Percentiles rank a stretch among this genome's conserved stretches.
phyloP scores from a whole-genome alignment of 2,888 invertebrate species.

The Drosophila mercatorum region DNA sequence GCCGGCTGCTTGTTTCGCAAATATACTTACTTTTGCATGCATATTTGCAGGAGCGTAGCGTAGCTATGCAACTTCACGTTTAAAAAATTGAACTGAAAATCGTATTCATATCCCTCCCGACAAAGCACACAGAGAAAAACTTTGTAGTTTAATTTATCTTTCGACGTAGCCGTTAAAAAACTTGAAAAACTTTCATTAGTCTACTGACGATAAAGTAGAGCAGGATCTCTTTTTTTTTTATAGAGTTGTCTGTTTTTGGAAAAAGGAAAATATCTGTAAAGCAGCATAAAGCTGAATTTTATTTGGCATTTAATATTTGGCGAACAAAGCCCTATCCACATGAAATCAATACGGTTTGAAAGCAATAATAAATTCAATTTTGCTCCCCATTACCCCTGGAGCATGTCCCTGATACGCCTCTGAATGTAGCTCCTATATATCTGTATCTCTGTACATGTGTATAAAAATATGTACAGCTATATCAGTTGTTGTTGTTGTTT shows the following conservation, averaged over 20 bases:
- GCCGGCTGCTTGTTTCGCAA: conserved; percentile 18
- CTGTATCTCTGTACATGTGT: conserved; percentile 22
- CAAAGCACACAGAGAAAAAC: background rate
- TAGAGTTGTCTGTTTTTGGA: background rate
- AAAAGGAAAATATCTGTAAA: conserved; percentile 1
- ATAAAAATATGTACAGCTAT: conserved; percentile 22
- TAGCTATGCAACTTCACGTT: conserved; percentile 8
- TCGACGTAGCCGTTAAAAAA: background rate
- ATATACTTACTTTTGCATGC: conserved; percentile 17
- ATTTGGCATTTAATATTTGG: conserved; percentile 18
- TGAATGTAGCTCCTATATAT: conserved; percentile 5
- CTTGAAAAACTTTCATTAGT: background rate
- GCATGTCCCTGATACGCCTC: conserved; percentile 19
- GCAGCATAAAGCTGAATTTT: background rate
- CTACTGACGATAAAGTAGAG: background rate
- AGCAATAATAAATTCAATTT: conserved; percentile 23
- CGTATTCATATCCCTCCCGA: background rate
- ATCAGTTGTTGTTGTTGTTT: conserved; percentile 14
- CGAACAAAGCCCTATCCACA: conserved; percentile 28
- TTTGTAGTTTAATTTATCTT: background rate
- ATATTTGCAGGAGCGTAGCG: conserved; percentile 34
- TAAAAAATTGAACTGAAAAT: background rate
- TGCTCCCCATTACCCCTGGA: conserved; percentile 7
- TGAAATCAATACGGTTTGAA: conserved; percentile 25
- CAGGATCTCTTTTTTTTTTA: background rate